Evolutionary conservation across 2,113 vertebrate genomes (phyloP), one percentile per base, ranked within the genome.

Genomic region (Meleagris gallopavo): DNA sequence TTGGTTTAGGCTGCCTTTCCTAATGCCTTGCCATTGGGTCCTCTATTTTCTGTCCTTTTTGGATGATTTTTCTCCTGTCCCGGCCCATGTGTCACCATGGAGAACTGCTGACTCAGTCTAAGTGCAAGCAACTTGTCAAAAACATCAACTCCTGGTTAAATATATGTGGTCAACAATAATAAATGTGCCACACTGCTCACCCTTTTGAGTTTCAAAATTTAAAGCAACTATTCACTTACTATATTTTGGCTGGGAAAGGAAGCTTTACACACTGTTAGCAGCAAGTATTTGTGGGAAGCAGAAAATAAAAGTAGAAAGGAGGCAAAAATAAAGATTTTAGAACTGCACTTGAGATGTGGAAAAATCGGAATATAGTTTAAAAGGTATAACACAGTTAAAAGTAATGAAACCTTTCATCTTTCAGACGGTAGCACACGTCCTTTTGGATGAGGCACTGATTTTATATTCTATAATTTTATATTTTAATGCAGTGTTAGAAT

Each of bases 51-150:
- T 83, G 55, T 83, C 40, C 25, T 79, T 92, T 72, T 48, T 70
- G 40, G n/a, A 78, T 64, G 7, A 88, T 72, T 75, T 54, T 54
- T 91, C 82, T 72, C 55, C 83, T 76, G 50, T 67, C 55, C n/a
- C 57, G 87, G 48, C 14, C 73, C 52, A 72, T 46, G 19, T 48
- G 36, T 79, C 91, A 80, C 43, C 65, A 16, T 2, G 41, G 50
- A 57, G 34, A 94, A 83, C 40, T 89, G 95, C 94, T 96, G 88
- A 95, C 91, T 89, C 71, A 55, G 52, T 77, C 43, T 43, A 86
- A 89, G 72, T 38, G 55, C 40, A 78, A 96, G 65, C 45, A 95
- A 27, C 75, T 84, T 93, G 86, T 88, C 61, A 74, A 54, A 83
- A 91, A 86, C 48, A 76, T 58, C 66, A 77, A 83, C 93, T 81